Evolutionary conservation across 2,113 vertebrate species (phyloP).

Genomic region (Uropsilus gracilis): DNA sequence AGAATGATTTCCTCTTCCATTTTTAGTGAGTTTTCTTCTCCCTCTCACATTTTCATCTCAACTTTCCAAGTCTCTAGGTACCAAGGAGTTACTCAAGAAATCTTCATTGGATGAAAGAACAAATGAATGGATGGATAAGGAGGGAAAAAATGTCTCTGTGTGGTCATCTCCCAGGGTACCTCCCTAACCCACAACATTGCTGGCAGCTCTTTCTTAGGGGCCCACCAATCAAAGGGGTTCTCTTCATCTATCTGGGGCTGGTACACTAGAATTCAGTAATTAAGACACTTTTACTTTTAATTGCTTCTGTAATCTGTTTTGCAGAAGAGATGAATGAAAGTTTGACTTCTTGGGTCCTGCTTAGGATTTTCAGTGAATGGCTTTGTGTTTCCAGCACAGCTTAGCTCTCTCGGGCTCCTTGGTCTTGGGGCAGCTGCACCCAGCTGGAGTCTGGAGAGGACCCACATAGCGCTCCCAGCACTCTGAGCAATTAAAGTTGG

Average conservation of each 20-base stretch:
- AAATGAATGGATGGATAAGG: not conserved
- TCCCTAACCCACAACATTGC: conserved; percentile 50
- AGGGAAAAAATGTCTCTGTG: not conserved
- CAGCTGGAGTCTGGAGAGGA: not conserved
- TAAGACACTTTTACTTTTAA: not conserved
- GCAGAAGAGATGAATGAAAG: not conserved
- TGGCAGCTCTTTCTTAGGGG: conserved; percentile 56
- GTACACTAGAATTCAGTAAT: conserved; percentile 1
- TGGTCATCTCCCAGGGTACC: conserved; percentile 65
- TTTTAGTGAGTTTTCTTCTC: not conserved
- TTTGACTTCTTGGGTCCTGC: not conserved
- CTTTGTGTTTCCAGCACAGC: not conserved
- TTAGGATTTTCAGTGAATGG: not conserved
- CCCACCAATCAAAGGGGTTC: not conserved
- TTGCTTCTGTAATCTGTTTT: conserved; percentile 42
- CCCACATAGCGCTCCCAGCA: not conserved
- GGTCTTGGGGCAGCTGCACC: not conserved
- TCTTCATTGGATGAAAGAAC: not conserved
- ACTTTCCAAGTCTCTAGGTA: conserved; percentile 5
- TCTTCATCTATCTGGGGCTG: not conserved
- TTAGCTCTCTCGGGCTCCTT: not conserved
- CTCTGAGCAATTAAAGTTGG: not conserved
- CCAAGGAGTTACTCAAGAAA: not conserved
- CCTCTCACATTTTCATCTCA: conserved; percentile 25
- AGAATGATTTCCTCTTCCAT: conserved; percentile 17